Evolutionary conservation across 92 coral and sea anemone species (phyloP).

Genomic region (Umimayanthus kanabou): DNA sequence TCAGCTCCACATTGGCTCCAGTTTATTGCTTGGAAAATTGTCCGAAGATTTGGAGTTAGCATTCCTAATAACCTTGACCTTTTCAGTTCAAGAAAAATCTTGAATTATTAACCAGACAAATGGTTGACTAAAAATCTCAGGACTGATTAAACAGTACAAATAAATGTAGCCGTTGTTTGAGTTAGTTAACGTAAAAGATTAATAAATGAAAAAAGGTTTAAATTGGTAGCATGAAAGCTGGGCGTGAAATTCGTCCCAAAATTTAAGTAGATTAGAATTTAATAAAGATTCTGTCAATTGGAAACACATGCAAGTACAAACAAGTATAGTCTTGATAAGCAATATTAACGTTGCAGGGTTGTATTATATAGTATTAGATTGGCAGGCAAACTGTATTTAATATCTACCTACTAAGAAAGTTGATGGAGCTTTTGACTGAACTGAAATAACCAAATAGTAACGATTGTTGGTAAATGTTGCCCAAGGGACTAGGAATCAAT

Average conservation of each 20-base stretch:
- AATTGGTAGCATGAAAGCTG: neutral
- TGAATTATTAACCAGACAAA: neutral
- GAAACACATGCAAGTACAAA: neutral
- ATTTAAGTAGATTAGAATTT: neutral
- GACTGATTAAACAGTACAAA: neutral
- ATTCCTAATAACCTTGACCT: no score
- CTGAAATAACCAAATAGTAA: neutral
- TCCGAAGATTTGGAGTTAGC: no score
- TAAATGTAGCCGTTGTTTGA: neutral
- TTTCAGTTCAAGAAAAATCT: no score
- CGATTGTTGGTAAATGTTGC: neutral
- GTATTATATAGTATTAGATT: neutral
- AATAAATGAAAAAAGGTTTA: neutral
- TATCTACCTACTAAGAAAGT: neutral
- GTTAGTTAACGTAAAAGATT: no score
- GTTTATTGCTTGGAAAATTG: no score
- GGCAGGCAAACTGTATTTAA: neutral
- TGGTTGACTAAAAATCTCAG: neutral
- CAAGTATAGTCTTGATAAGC: neutral
- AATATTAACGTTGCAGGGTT: no score
- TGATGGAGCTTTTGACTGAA: neutral
- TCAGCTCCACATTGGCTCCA: no score
- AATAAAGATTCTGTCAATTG: neutral
- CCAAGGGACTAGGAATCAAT: neutral
- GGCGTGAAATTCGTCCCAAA: neutral